phyloP scores from a whole-genome alignment of 2,113 vertebrate genomes.

The Oostethus manadensis region DNA sequence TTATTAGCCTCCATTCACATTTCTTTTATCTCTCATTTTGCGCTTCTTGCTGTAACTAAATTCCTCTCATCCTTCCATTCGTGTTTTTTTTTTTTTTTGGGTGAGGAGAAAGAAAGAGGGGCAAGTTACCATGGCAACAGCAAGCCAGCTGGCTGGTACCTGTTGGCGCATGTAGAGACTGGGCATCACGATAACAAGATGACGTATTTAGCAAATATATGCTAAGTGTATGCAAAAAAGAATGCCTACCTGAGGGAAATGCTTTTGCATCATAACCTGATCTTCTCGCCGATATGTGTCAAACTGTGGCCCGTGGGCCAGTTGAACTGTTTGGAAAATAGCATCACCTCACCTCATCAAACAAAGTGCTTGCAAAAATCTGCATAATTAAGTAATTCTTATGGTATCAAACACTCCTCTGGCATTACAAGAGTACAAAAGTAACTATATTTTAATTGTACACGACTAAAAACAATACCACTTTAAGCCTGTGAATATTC shows the following conservation, averaged over 20 bases:
- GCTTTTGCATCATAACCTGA: slow-evolving; percentile 38
- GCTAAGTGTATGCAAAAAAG: too few relatives aligned
- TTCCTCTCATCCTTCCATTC: slow-evolving; percentile 1
- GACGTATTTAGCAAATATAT: not conserved
- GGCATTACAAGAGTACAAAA: too few relatives aligned
- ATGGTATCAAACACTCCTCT: too few relatives aligned
- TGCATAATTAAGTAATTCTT: too few relatives aligned
- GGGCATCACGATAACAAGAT: slow-evolving; percentile 13
- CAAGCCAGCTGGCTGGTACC: slow-evolving; percentile 47
- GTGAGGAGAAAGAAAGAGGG: slow-evolving; percentile 30
- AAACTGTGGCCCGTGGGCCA: too few relatives aligned
- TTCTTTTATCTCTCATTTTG: slow-evolving; percentile 1
- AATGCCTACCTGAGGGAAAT: too few relatives aligned
- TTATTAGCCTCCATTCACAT: slow-evolving; percentile 32
- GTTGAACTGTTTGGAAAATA: too few relatives aligned
- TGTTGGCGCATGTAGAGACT: slow-evolving; percentile 17
- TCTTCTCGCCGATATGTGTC: slow-evolving; percentile 26
- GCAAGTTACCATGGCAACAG: slow-evolving; percentile 64
- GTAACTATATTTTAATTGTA: too few relatives aligned
- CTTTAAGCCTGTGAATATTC: too few relatives aligned
- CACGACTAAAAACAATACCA: too few relatives aligned
- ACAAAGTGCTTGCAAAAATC: too few relatives aligned
- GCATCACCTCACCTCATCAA: too few relatives aligned
- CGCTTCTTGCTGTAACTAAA: not conserved
- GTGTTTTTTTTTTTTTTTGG: slow-evolving; percentile 6